Evolutionary conservation across 2,888 invertebrate species (phyloP).

Genomic region (Electrophaes corylata): DNA sequence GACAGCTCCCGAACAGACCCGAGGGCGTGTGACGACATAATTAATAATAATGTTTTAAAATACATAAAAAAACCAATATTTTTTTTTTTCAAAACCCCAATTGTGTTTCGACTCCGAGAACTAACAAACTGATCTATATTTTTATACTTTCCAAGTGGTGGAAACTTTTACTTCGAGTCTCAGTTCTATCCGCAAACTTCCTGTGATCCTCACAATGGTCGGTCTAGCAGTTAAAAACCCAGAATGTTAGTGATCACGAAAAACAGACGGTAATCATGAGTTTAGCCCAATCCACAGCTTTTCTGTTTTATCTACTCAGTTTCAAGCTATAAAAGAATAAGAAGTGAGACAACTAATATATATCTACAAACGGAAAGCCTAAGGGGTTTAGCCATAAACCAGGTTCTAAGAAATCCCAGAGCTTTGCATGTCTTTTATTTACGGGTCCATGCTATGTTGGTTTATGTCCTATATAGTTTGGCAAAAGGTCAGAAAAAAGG

Average conservation of each 20-base stretch:
- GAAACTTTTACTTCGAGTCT: no score
- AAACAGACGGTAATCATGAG: background rate
- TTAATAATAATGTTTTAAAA: no score
- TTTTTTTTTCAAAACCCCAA: no score
- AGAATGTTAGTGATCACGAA: background rate
- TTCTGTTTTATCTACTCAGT: background rate
- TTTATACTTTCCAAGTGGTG: no score
- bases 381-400: constrained; percentile 7
- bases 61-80: no score
- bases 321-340: background rate
- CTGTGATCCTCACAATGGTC: no score
- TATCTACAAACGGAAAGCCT: background rate
- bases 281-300: background rate
- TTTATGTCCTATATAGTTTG: background rate
- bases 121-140: no score
- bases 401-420: constrained; percentile 8
- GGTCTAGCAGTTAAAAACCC: no score
- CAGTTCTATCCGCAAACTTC: no score
- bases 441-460: background rate
- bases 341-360: background rate
- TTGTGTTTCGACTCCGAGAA: no score
- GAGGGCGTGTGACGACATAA: no score
- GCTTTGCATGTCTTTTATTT: constrained; percentile 2
- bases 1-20: no score
- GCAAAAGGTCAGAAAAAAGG: background rate